Conservation (phyloP, 2,797 vertebrate genomes). For the Pyrrhura leucotis region DNA sequence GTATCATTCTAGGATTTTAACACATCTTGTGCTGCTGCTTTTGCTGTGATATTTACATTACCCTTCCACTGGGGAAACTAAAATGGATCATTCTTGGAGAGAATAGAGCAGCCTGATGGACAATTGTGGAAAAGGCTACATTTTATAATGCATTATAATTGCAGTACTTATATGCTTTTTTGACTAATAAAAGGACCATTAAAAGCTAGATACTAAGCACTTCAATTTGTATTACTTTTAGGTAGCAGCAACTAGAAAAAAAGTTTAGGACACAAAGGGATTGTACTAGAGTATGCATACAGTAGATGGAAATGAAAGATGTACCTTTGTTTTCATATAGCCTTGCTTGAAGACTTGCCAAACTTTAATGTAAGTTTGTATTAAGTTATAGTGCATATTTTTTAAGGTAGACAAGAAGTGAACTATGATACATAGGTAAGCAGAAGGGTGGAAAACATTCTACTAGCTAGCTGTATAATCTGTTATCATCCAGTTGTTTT, state of each 20-base stretch:
- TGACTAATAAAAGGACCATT: background rate
- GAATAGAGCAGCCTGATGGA: background rate
- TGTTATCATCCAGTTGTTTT: constrained; percentile 27
- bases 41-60: background rate
- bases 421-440: background rate
- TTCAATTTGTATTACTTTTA: background rate
- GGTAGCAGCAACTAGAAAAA: constrained; percentile 7
- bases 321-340: constrained; percentile 6
- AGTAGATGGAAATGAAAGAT: constrained; percentile 17
- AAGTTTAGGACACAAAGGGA: background rate
- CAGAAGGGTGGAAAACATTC: background rate
- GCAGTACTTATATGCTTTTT: background rate
- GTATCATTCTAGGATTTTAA: background rate
- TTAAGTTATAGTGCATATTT: background rate
- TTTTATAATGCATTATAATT: background rate
- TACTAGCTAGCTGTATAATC: background rate
- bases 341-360: constrained; percentile 11
- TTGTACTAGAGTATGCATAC: background rate
- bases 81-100: background rate
- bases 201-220: background rate
- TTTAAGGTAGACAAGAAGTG: background rate
- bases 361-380: background rate
- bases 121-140: background rate
- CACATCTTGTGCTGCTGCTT: background rate
- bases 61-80: background rate